Evolutionary conservation across 2,888 invertebrate genomes (phyloP), one percentile per base, ranked within the genome.

Genomic region (Agonopterix subpropinquella): DNA sequence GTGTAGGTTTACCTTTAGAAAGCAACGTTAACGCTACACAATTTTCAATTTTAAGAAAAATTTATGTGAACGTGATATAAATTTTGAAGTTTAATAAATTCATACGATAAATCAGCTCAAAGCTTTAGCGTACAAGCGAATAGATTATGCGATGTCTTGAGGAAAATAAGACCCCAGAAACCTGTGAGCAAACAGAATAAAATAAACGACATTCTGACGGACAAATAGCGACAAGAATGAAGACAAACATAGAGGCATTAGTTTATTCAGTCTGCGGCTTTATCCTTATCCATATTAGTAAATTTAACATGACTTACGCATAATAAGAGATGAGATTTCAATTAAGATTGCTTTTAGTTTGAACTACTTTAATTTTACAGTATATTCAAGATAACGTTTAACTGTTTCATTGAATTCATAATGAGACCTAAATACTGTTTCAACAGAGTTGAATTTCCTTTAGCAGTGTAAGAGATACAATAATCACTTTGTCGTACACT

Each of bases 41-140:
- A 59, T 61, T 65, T 62, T 58, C 56, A 56, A 63, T 61, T 57
- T 61, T 57, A 28, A 37, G 44, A 50, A 52, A 48, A 62, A 68
- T 65, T 61, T 68, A 63, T 66, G 44, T 56, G 54, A 51, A 60
- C 50, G 57, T 58, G 63, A 63, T 70, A 66, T 71, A 65, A 62
- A 63, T 58, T 59, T 64, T 62, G 49, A 63, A 60, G 53, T 54
- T 64, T 63, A 61, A 56, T 61, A 62, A 58, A 41, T 62, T 56
- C 53, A 54, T 52, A 56, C 52, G 54, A 65, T 70, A 70, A 67
- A 71, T 67, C 70, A 61, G 52, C 44, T 28, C 28, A 49, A 43
- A 45, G 47, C 51, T 47, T 53, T 47, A 43, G 36, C 47, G 37
- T 49, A 49, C 36, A 48, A 44, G 39, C 37, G 49, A 49, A 60